Base-by-base conservation (phyloP, 2,888 invertebrate species). In the Atethmia centrago region DNA sequence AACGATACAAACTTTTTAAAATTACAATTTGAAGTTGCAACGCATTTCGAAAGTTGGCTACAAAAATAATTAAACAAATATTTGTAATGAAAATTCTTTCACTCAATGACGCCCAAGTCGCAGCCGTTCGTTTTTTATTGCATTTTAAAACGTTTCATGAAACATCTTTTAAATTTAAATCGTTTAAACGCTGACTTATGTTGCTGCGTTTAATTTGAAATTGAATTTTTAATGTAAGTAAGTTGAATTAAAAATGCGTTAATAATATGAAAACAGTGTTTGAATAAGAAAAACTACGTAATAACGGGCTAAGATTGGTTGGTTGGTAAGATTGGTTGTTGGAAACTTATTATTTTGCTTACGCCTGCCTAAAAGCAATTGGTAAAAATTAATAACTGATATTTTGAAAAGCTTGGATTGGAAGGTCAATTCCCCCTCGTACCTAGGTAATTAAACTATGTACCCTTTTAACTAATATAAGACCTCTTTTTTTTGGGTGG, bases 31-130 rank as follows among this genome's bases (percentile, higher is more conserved):
- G 1, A 36, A 84, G 62, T 65, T 61, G n/a, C 58, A 51, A 71
- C 42, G 63, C 36, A 59, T 61, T 56, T 14, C 28, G 2, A 51
- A 42, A 71, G 59, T 72, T 31, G 21, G 12, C 64, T 59, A 28
- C 40, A 36, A 73, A 72, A 62, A 64, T 73, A 84, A 84, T 84
- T 82, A 84, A 70, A 79, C 49, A 68, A 78, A 79, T 73, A 70
- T 67, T 71, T 82, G 58, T 28, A 71, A 74, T 68, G 36, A 74
- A 49, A 55, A 78, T 79, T 81, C 68, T 56, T 74, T 58, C 61
- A 61, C 19, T 62, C 28, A 49, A 19, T 25, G 56, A 42, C 25
- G 19, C 5, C 1, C 12, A 53, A 73, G 58, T 64, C 21, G 31
- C 53, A 62, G 45, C 12, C 56, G 19, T 61, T 31, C 47, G 58